Evolutionary conservation across 2,888 invertebrate genomes (phyloP), one percentile per base, ranked within the genome.

Genomic region (Scaptomyza caliginosa): DNA sequence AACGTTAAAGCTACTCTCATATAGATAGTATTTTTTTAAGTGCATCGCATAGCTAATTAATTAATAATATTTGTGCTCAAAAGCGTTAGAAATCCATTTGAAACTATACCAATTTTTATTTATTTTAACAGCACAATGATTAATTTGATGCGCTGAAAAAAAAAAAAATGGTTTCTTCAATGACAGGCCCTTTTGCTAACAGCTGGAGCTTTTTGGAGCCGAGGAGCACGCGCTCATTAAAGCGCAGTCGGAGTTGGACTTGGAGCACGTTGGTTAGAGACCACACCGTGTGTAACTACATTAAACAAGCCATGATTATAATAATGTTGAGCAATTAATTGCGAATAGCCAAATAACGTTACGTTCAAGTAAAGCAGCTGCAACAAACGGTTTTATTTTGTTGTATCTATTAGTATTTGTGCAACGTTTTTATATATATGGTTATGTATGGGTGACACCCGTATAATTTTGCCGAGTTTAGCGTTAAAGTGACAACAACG

Each of bases 401-500:
- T 64, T 46, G 66, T 62, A 77, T 68, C 66, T 62, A 77, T 68
- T 74, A 66, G 54, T 67, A 76, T 80, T 83, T 80, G 69, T 65
- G 46, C 64, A 48, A 60, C 56, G 57, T 66, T 73, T 66, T 78
- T 74, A 82, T 78, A 82, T 74, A 82, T 78, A 71, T 87, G 86
- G 83, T 78, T 86, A 88, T 88, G 86, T 86, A n/a, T n/a, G n/a
- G n/a, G n/a, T n/a, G n/a, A n/a, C 86, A 86, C 86, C 86, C 86
- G 86, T 86, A 86, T 86, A 88, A 86, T 77, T 34, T 83, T 81
- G 80, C 70, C 52, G 66, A 57, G 64, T 67, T 67, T 69, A 81
- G 81, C 88, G 86, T 88, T 83, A 83, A 86, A 68, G 84, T 81
- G 88, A 80, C 88, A 74, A 88, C 86, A 80, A 59, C 77, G 62